Evolutionary conservation across 37 sponge, comb jelly and placozoan genomes (phyloP), one percentile per base, ranked within the genome.

Genomic region (Cladorhizidae sp.): DNA sequence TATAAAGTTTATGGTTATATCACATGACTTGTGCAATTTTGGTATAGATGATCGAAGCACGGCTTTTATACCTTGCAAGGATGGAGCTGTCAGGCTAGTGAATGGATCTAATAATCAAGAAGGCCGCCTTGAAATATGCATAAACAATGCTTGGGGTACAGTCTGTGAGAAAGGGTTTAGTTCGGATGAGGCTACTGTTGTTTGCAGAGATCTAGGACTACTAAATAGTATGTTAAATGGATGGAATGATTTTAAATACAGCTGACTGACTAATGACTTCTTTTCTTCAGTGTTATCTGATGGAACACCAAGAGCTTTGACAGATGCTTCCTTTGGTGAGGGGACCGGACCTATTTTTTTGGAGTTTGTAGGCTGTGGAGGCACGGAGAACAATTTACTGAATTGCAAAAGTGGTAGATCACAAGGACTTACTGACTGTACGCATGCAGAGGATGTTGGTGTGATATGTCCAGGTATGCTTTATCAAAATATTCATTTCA

Each of bases 391-490:
- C 0, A 35, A 7, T 8, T 42, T 84, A 9, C 45, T 18, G 33
- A 59, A 64, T 5, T 84, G 84, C 40, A 17, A 5, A 9, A 52
- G 57, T 11, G 5, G 0, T 23, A 11, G 17, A 17, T 8, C 11
- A 15, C 12, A 7, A 25, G 77, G 77, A 11, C 23, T 22, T 25
- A 55, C 67, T 39, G 26, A 55, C 1, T 84, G 84, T 57, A 70
- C 67, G 37, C 84, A 84, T 61, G 5, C 84, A 22, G 71, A 69
- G 61, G 84, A 84, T 76, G 76, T 77, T 25, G 77, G 77, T 25
- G 77, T 84, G 18, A 54, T 36, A 18, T 84, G 84, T 84, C 29
- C 1, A 76, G 69, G 84, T 84, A 39, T 28, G 70, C 1, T 61
- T 29, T 17, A 1, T 31, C 18, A 56, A 57, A 17, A n/a, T 23